Evolutionary conservation across 1,140 invertebrate genomes (phyloP).

Genomic region (Macrobrachium rosenbergii): DNA sequence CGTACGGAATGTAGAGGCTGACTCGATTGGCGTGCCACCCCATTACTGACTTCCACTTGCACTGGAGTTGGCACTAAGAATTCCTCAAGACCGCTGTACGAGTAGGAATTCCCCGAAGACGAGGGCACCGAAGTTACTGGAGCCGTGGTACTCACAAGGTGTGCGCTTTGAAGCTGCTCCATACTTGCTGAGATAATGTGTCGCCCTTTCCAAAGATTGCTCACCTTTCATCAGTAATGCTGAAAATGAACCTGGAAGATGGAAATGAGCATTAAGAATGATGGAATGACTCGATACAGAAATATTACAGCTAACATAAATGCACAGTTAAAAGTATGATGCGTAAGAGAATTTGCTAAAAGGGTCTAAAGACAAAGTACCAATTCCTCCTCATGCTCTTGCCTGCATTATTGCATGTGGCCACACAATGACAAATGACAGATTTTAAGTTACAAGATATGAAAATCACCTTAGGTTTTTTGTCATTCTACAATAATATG

Average conservation of each 20-base stretch:
- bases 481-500: too few relatives aligned
- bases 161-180: slow-evolving; percentile 43
- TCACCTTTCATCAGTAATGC: neutral
- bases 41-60: slow-evolving; percentile 43
- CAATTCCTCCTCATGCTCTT: too few relatives aligned
- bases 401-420: too few relatives aligned
- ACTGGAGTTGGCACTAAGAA: slow-evolving; percentile 49
- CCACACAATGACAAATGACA: too few relatives aligned
- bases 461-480: too few relatives aligned
- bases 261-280: too few relatives aligned
- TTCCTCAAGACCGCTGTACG: slow-evolving; percentile 46
- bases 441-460: too few relatives aligned
- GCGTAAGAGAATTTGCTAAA: too few relatives aligned
- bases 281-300: too few relatives aligned
- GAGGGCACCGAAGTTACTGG: slow-evolving; percentile 22
- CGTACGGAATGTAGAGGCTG: slow-evolving; percentile 50
- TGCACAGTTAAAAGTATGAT: too few relatives aligned
- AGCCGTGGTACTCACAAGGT: slow-evolving; percentile 21
- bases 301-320: too few relatives aligned
- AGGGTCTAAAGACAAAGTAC: too few relatives aligned
- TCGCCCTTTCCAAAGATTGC: neutral
- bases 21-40: slow-evolving; percentile 36
- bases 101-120: slow-evolving; percentile 45
- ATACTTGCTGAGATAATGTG: slow-evolving; percentile 6
- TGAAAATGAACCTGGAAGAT: neutral